These are phyloP conservation scores for Rhopalosiphum padi DNA, from an alignment of 1,140 invertebrate species.

Conservation along the genomic window DNA sequence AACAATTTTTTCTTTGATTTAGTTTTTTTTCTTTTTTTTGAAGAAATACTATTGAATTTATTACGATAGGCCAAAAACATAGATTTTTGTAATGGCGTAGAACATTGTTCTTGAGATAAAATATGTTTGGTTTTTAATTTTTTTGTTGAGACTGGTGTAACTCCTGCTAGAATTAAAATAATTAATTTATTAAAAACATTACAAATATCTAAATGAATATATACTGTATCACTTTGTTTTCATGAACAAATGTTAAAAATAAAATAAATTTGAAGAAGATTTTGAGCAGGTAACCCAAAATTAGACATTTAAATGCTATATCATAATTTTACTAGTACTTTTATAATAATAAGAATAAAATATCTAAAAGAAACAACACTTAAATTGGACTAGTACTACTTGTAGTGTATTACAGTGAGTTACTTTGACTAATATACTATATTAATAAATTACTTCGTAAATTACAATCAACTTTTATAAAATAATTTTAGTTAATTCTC, in stretches of 20 bases:
- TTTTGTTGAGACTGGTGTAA: not conserved
- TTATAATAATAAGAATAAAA: not conserved
- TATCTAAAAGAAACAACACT: not conserved
- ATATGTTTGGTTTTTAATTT: constrained; percentile 31
- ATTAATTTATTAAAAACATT: not conserved
- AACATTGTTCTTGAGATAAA: constrained; percentile 9
- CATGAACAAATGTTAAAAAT: not conserved
- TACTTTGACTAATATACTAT: not conserved
- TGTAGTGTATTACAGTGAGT: not conserved
- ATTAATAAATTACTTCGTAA: not conserved
- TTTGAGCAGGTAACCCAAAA: not conserved
- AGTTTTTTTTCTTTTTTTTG: constrained; percentile 36
- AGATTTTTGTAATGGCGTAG: constrained; percentile 27
- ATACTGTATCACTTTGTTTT: not conserved
- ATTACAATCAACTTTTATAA: not conserved
- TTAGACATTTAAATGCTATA: not conserved
- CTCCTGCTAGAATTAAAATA: not conserved
- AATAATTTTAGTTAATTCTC: not conserved
- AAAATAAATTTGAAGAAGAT: not conserved
- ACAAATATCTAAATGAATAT: not conserved
- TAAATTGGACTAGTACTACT: no score
- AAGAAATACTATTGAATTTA: not conserved
- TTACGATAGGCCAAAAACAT: not conserved
- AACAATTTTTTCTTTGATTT: not conserved
- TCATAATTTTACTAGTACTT: not conserved